Evolutionary conservation across 92 coral and sea anemone genomes (phyloP), one percentile per base, ranked within the genome.

Genomic region (Diadumene lineata): DNA sequence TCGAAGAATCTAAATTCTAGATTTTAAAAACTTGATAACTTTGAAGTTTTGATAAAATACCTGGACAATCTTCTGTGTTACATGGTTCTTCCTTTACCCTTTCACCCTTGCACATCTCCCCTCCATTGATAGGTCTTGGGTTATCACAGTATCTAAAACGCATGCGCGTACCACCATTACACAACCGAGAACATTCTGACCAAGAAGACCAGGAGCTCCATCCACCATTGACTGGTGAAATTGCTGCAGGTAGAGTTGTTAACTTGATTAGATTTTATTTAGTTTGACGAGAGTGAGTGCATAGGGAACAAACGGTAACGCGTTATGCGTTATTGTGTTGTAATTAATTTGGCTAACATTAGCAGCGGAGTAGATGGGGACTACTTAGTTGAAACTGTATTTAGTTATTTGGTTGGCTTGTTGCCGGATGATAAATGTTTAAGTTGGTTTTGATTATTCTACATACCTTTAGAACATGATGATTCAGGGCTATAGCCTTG

Each of bases 121-220:
- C 89, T 62, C 85, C 89, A 64, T 79, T 56, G 34, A 29, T 69
- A 27, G 89, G 38, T 22, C 71, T 65, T 34, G 89, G 89, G 68
- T 26, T 84, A 76, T 84, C 78, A 46, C 89, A 84, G 30, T 79
- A 74, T 34, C 85, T 64, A 61, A 64, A 79, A 10, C 89, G 80
- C 15, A 61, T 22, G 28, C 84, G 84, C 25, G 81, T 85, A 51
- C 89, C 89, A 33, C 89, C 85, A 33, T 69, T 74, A 46, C 89
- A 85, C 38, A 64, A 57, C 27, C 85, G 69, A 53, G 89, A 56
- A 28, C 89, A 85, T 13, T 74, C 77, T 21, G 89, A 57, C 89
- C 89, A 79, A 50, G 56, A 55, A 19, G 89, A 73, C 89, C 89
- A 85, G 22, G 66, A 23, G 1, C 89, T 81, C 89, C 89, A 85